A percentile compares a stretch with the other conserved stretches of the same genome.
Conservation (phyloP, 2,797 vertebrate genomes). For the Rhincodon typus region DNA sequence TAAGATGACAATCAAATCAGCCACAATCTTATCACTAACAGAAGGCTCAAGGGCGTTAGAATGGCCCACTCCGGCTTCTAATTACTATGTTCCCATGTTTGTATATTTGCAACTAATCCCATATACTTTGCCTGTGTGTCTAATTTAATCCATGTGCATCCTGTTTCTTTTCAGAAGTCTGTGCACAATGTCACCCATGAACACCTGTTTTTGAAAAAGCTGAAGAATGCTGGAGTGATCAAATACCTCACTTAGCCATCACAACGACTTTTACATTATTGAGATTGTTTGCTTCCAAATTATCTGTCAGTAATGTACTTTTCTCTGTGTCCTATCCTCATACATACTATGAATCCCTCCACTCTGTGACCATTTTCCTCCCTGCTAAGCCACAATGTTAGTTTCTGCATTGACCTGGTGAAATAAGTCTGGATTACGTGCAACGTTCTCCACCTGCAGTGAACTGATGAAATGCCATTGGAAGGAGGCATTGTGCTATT, state of each 20-base stretch:
- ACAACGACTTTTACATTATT: slow-evolving; percentile 36
- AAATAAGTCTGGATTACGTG: neutral
- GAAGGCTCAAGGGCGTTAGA: no score
- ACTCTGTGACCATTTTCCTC: no score
- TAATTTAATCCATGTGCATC: neutral
- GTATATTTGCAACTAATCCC: neutral
- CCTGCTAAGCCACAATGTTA: neutral
- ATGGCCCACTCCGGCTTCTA: no score
- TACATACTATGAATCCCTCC: neutral
- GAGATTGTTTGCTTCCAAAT: neutral
- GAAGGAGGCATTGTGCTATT: neutral
- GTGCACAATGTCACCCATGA: slow-evolving; percentile 64
- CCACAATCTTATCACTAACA: no score
- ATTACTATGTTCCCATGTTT: no score
- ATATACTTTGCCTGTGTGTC: neutral
- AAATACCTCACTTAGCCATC: slow-evolving; percentile 67
- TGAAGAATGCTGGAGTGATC: slow-evolving; percentile 58
- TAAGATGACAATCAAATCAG: no score
- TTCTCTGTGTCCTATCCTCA: neutral
- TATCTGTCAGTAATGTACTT: neutral
- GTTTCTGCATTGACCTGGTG: neutral
- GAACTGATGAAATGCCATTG: neutral
- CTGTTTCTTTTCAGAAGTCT: slow-evolving; percentile 45
- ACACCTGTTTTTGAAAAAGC: slow-evolving; percentile 59
- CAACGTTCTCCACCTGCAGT: neutral